Percentiles rank a stretch among this genome's conserved stretches.
These are phyloP conservation scores for Lanius ludovicianus DNA, from an alignment of 2,113 vertebrate species.

Conservation along the genomic window DNA sequence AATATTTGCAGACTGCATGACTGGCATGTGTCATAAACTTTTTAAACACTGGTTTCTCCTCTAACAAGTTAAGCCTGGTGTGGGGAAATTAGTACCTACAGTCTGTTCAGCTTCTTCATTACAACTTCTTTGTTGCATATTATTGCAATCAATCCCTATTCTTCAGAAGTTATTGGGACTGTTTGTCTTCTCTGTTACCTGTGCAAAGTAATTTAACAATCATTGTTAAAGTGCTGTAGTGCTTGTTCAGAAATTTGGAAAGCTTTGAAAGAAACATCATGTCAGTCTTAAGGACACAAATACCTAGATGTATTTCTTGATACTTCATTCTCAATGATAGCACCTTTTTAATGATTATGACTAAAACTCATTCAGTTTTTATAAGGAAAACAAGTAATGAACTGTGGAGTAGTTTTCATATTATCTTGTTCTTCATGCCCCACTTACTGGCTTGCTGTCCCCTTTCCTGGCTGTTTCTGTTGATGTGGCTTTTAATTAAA, in stretches of 20 bases:
- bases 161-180: not conserved
- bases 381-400: not conserved
- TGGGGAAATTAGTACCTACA: not conserved
- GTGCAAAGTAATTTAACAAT: not conserved
- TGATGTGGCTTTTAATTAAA: not conserved
- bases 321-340: not conserved
- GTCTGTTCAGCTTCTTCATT: not conserved
- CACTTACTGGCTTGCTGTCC: not conserved
- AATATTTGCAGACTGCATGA: not conserved
- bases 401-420: not conserved
- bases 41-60: not conserved
- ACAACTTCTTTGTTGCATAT: not conserved
- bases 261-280: not conserved
- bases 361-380: not conserved
- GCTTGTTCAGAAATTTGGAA: not conserved
- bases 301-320: not conserved
- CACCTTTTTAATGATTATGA: not conserved
- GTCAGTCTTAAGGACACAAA: not conserved
- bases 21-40: not conserved
- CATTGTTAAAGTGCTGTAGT: not conserved
- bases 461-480: not conserved
- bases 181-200: not conserved
- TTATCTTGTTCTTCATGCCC: not conserved
- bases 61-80: not conserved
- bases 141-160: not conserved